Conservation (phyloP, 1,140 invertebrate genomes). For the Temnothorax longispinosus region DNA sequence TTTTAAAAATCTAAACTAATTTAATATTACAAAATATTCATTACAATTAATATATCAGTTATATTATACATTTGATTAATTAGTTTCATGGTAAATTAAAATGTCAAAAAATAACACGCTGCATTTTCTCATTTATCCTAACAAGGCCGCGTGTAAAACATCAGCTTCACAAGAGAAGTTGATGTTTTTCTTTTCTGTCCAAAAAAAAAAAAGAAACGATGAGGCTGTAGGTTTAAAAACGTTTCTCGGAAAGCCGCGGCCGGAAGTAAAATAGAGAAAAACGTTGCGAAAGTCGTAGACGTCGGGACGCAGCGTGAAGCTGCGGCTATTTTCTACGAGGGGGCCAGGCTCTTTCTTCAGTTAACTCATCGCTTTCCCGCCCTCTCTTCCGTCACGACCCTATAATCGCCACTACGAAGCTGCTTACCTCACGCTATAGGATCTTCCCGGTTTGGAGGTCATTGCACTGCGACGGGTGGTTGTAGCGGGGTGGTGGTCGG, state of each 20-base stretch:
- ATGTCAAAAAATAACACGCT: not conserved
- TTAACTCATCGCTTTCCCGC: conserved; percentile 17
- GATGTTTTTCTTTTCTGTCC: not conserved
- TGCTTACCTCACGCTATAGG: conserved; percentile 82
- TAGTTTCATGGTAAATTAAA: not conserved
- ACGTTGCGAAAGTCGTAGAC: conserved; percentile 66
- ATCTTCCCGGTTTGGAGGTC: conserved; percentile 84
- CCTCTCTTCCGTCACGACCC: conserved; percentile 5
- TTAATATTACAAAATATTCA: conserved; percentile 14
- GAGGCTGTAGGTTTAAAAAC: conserved; percentile 24
- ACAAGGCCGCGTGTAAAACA: not conserved
- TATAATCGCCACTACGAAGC: conserved; percentile 52
- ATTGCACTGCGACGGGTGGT: conserved; percentile 80
- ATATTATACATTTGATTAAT: not conserved
- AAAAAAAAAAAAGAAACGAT: conserved; percentile 10
- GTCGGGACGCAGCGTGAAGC: conserved; percentile 49
- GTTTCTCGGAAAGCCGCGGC: conserved; percentile 46
- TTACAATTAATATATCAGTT: not conserved
- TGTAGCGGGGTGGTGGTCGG: conserved; percentile 72
- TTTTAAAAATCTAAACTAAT: not conserved
- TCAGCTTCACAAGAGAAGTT: not conserved
- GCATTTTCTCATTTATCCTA: not conserved
- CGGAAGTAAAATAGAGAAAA: conserved; percentile 71
- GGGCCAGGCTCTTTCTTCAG: conserved; percentile 35
- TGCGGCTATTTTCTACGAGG: conserved; percentile 67